These are phyloP conservation scores for Panorpa germanica DNA, from an alignment of 2,888 invertebrate genomes.

Conservation along the genomic window DNA sequence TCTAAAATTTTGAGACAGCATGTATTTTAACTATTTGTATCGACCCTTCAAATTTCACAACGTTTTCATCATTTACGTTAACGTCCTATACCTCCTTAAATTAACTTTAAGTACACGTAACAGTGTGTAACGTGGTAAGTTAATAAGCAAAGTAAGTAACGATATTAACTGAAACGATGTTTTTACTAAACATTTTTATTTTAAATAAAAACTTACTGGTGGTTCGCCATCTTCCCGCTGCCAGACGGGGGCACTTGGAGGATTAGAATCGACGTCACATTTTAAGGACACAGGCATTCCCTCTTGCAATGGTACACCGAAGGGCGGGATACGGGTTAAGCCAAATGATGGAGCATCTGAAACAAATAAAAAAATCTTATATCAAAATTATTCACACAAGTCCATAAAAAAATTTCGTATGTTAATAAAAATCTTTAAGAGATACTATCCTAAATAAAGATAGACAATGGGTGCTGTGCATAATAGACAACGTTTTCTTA, in stretches of 20 bases:
- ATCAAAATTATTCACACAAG: slow-evolving; percentile 2
- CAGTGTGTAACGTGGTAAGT: background rate
- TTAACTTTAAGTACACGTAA: background rate
- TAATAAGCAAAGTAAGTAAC: background rate
- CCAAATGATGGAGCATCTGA: slow-evolving; percentile 83
- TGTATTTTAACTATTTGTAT: too few relatives aligned
- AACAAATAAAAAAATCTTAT: slow-evolving; percentile 20
- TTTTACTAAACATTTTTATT: too few relatives aligned
- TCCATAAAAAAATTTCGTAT: slow-evolving; percentile 9
- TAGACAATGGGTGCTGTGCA: slow-evolving; percentile 2
- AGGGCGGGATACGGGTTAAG: slow-evolving; percentile 83
- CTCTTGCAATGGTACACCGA: slow-evolving; percentile 73
- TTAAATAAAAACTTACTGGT: slow-evolving; percentile 27
- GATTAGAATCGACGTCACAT: slow-evolving; percentile 89
- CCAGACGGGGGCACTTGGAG: slow-evolving; percentile 71
- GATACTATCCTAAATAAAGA: slow-evolving; percentile 6
- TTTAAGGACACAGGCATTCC: slow-evolving; percentile 77
- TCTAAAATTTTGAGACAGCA: too few relatives aligned
- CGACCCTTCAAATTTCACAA: too few relatives aligned
- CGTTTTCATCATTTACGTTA: too few relatives aligned
- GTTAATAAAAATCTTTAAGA: background rate
- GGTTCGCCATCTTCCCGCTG: slow-evolving; percentile 39
- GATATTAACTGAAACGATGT: background rate
- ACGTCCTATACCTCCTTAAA: too few relatives aligned
- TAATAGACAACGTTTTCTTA: slow-evolving; percentile 9